A percentile compares a stretch with the other conserved stretches of the same genome.
Evolutionary conservation across 2,888 invertebrate genomes (phyloP).

Genomic region (Chironomus tentans): DNA sequence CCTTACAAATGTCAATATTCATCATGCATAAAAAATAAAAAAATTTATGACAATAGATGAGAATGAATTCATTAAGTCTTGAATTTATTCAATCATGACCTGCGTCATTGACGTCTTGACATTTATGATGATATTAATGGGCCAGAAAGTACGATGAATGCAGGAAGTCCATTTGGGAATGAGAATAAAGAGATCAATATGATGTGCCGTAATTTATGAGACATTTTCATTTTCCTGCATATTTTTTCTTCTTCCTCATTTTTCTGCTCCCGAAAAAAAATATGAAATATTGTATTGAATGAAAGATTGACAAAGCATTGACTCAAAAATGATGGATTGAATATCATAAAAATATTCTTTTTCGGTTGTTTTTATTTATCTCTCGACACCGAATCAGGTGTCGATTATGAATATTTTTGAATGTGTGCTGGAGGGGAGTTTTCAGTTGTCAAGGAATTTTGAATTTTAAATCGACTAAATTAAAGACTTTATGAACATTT

Average conservation of each 20-base stretch:
- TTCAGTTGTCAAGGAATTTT: too few species aligned
- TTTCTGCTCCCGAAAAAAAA: neutral
- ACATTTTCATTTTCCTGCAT: neutral
- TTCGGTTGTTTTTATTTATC: too few species aligned
- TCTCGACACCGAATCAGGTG: too few species aligned
- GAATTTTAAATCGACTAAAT: too few species aligned
- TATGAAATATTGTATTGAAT: neutral
- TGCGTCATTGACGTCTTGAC: neutral
- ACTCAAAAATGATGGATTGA: neutral
- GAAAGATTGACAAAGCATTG: neutral
- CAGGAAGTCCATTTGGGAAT: neutral
- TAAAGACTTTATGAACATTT: too few species aligned
- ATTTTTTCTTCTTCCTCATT: neutral
- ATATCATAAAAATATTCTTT: neutral
- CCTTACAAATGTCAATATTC: neutral
- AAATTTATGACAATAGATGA: neutral
- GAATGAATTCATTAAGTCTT: slow-evolving; percentile 16
- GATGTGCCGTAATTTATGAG: slow-evolving; percentile 1
- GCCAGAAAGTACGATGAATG: neutral
- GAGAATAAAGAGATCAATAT: slow-evolving; percentile 17
- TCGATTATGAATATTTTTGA: too few species aligned
- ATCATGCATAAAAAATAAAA: neutral
- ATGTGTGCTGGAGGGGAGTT: too few species aligned
- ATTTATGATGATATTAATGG: slow-evolving; percentile 5
- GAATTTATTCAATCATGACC: slow-evolving; percentile 20